Conservation (phyloP, 2,888 invertebrate species). For the Eristalis pertinax region DNA sequence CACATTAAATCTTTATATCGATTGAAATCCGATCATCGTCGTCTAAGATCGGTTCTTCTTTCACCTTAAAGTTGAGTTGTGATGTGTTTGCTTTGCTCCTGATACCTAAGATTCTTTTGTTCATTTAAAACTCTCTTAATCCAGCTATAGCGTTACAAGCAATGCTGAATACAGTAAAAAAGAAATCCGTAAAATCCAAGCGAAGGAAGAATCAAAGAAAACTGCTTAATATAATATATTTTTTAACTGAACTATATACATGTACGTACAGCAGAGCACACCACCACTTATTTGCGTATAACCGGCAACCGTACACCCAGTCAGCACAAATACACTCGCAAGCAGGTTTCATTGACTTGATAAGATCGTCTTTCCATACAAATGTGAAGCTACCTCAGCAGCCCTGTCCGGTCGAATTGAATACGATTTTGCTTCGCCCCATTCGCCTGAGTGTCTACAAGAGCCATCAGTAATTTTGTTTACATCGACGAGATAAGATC, state of each 20-base stretch:
- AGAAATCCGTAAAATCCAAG: conserved; percentile 14
- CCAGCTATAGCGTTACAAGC: not conserved
- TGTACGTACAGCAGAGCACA: not conserved
- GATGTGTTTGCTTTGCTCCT: not conserved
- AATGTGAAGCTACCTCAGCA: not conserved
- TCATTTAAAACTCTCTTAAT: conserved; percentile 2
- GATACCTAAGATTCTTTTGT: not conserved
- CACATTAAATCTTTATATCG: not conserved
- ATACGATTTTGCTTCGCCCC: not conserved
- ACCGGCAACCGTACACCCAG: not conserved
- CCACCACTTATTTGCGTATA: conserved; percentile 14
- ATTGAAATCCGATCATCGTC: not conserved
- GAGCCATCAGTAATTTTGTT: conserved; percentile 65
- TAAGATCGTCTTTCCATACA: conserved; percentile 11
- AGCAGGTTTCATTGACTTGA: conserved; percentile 33
- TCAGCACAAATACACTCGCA: conserved; percentile 2
- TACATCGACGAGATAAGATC: conserved; percentile 63
- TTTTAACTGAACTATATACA: not conserved
- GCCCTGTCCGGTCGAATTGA: not conserved
- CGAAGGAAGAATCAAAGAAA: conserved; percentile 38
- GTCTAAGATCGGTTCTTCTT: not conserved
- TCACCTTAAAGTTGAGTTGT: not conserved
- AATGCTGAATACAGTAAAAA: not conserved
- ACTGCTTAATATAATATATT: conserved; percentile 7
- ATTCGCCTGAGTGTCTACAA: conserved; percentile 23